Evolutionary conservation across 2,797 vertebrate genomes (phyloP), one percentile per base, ranked within the genome.

Genomic region (Myotis pilosus): DNA sequence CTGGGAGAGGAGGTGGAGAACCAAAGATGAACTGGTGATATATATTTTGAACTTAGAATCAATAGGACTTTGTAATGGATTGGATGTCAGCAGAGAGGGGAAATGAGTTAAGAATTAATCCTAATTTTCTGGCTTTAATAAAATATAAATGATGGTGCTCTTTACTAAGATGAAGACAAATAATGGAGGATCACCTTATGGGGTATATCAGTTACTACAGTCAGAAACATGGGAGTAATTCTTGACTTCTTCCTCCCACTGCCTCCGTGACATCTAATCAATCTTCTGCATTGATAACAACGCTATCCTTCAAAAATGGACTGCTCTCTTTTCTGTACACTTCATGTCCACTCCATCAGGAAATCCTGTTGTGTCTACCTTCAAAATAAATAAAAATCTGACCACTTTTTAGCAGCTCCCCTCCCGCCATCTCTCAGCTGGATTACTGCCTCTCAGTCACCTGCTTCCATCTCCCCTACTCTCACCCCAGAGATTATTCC

Each of bases 91-190:
- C 38, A 94, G 25, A 85, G 19, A 47, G 23, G n/a, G 19, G 10
- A 81, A 92, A 75, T 68, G 22, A 76, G 55, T 78, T 8, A 89
- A 62, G 51, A 82, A 68, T 89, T 88, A 60, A 85, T 91, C 82
- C 55, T 68, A 55, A 90, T 23, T n/a, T 82, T 88, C 83, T 81
- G 68, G 69, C 22, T 88, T 97, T 88, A 69, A 94, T 84, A 80
- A 69, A 91, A 91, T 66, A 91, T 81, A 91, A 92, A 94, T 85
- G 25, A 91, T n/a, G 0, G 51, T 66, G 19, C 5, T 91, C 41
- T 64, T 88, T 85, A 88, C 22, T 25, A 38, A 93, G 51, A 82
- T 33, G 71, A 91, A 96, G 87, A 88, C 49, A 94, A 66, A 82
- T 80, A 93, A 68, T 9, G 41, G 12, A 55, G 57, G 44, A 28